Conservation (phyloP, 2,113 vertebrate species). For the Platycercus adscitus region DNA sequence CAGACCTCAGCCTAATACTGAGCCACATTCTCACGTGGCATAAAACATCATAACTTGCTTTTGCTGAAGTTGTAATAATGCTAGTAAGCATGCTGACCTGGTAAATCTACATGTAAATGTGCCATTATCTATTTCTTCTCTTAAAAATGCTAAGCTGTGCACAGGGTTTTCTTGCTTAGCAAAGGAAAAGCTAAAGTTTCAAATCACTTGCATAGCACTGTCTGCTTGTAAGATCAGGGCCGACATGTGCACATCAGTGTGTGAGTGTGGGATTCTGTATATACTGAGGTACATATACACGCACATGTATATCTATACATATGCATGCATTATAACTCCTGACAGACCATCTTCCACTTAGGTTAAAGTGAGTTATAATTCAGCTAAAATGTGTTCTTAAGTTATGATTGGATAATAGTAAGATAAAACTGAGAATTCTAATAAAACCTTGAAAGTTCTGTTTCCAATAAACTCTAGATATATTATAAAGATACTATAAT, state of each 20-base stretch:
- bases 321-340: not conserved
- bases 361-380: not conserved
- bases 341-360: not conserved
- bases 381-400: not conserved
- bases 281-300: not conserved
- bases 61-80: not conserved
- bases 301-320: not conserved
- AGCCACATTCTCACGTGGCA: not conserved
- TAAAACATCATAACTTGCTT: not conserved
- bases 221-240: not conserved
- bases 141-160: not conserved
- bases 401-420: not conserved
- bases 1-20: not conserved
- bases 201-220: not conserved
- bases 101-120: not conserved
- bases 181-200: not conserved
- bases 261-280: not conserved
- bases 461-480: not conserved
- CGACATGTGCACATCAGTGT: rapidly evolving
- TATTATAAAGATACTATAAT: not conserved
- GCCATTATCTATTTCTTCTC: not conserved
- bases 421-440: not conserved
- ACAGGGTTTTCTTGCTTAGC: not conserved
- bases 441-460: not conserved
- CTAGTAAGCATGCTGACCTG: not conserved